Evolutionary conservation across 2,888 invertebrate genomes (phyloP), one percentile per base, ranked within the genome.

Genomic region (Sinelater perroti): DNA sequence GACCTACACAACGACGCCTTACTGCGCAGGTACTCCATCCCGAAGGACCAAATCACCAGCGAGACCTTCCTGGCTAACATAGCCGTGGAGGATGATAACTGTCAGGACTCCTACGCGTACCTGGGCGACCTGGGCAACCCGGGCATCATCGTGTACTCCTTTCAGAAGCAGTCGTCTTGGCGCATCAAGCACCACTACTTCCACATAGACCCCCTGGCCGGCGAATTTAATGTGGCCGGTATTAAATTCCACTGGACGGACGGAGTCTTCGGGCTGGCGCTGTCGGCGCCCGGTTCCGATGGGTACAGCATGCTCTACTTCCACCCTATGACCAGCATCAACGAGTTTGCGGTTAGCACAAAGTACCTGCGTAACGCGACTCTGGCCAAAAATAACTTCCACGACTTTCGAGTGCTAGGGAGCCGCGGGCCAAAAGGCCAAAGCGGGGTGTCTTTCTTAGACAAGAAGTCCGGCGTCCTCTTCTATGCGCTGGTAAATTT

Each of bases 31-130:
- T 88, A 85, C 69, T 73, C 78, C 3, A 81, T 91, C 30, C 90
- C 91, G 0, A 76, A 74, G 1, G 82, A 82, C 1, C 89, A 90
- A 70, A 80, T 83, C 3, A 89, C 87, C 64, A 76, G 85, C 56
- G 85, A 86, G 4, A 90, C 90, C 0, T 81, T 88, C 18, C 89
- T 91, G 67, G 89, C 89, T 0, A 91, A 89, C 69, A 86, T 93
- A 36, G 90, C 87, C 0, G 84, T 91, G 0, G 92, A 92, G 74
- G 90, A 91, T 66, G 79, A 80, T 0, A 83, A 87, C 61, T 92
- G 92, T 65, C 84, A 85, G 0, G 85, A 90, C 58, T 85, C 87
- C 0, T 91, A 81, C 66, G 91, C 87, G 0, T 92, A 92, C 68
- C 79, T 88, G 0, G 89, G 84, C 0, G 92, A 91, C 73, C 69